Percentiles rank a stretch among this genome's conserved stretches.
Evolutionary conservation across 2,797 vertebrate species (phyloP).

Genomic region (Erpetoichthys calabaricus): DNA sequence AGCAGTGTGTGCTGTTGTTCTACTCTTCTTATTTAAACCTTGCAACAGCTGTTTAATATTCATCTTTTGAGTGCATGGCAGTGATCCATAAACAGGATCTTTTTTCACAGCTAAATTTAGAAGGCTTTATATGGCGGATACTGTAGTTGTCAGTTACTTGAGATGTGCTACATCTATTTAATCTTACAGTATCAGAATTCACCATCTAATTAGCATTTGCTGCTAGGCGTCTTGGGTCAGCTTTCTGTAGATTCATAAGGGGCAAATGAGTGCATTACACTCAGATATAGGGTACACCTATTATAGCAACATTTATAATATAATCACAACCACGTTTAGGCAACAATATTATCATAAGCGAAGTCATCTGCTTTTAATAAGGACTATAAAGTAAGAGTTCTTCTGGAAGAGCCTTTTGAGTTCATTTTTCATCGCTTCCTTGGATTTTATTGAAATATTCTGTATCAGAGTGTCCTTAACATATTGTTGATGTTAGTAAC

Average conservation of each 20-base stretch:
- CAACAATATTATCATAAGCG: too few species aligned
- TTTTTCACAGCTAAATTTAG: conserved; percentile 17
- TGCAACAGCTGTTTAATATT: conserved; percentile 18
- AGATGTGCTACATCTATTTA: conserved; percentile 9
- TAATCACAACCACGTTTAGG: too few species aligned
- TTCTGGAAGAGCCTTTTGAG: too few species aligned
- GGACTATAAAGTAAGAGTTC: too few species aligned
- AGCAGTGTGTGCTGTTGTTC: neutral
- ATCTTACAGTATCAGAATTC: conserved; percentile 6
- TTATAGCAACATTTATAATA: too few species aligned
- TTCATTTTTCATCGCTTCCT: too few species aligned
- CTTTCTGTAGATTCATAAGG: neutral
- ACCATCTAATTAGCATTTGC: conserved; percentile 4
- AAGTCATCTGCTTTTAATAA: too few species aligned
- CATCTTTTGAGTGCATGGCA: conserved; percentile 13
- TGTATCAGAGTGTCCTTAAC: too few species aligned
- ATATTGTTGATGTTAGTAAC: too few species aligned
- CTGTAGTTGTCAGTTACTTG: conserved; percentile 13
- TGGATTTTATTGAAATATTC: too few species aligned
- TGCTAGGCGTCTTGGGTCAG: conserved; percentile 1
- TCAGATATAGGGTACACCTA: too few species aligned
- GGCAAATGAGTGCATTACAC: conserved; percentile 3
- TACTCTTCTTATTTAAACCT: neutral
- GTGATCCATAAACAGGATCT: conserved; percentile 4
- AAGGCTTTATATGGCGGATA: conserved; percentile 12